A percentile compares a stretch with the other conserved stretches of the same genome.
Evolutionary conservation across 2,113 vertebrate genomes (phyloP).

Genomic region (Callospermophilus lateralis): DNA sequence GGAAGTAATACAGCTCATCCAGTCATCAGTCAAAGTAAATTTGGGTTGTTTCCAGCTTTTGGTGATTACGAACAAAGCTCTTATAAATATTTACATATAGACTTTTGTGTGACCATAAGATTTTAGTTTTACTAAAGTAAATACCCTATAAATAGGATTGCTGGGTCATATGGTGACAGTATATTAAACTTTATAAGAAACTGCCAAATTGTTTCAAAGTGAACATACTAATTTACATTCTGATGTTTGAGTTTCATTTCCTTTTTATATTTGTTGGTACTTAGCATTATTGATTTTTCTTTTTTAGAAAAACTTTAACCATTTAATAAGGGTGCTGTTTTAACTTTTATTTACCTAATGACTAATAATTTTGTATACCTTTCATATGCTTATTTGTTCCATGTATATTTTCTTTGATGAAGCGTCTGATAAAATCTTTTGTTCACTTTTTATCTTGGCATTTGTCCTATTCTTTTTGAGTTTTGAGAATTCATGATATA

Average conservation of each 20-base stretch:
- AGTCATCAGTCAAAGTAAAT: neutral
- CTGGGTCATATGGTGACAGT: neutral
- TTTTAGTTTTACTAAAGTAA: neutral
- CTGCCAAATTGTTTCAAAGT: neutral
- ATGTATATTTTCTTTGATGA: constrained; percentile 11
- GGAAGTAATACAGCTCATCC: neutral
- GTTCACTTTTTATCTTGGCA: neutral
- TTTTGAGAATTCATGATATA: constrained; percentile 11
- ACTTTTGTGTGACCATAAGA: neutral
- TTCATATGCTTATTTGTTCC: constrained; percentile 34
- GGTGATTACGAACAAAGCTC: neutral
- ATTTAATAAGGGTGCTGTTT: neutral
- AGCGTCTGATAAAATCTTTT: neutral
- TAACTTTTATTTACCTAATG: constrained; percentile 8
- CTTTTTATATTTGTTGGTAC: neutral
- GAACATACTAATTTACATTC: neutral
- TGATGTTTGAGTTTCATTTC: neutral
- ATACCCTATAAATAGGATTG: neutral
- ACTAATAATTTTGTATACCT: constrained; percentile 39
- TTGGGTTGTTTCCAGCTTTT: neutral
- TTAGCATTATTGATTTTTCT: constrained; percentile 6
- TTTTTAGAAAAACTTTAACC: neutral
- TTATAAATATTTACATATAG: neutral
- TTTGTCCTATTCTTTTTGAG: neutral
- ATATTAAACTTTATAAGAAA: neutral